These are phyloP conservation scores for Onychomys arenicola DNA, from an alignment of 2,797 vertebrate species.

Conservation along the genomic window DNA sequence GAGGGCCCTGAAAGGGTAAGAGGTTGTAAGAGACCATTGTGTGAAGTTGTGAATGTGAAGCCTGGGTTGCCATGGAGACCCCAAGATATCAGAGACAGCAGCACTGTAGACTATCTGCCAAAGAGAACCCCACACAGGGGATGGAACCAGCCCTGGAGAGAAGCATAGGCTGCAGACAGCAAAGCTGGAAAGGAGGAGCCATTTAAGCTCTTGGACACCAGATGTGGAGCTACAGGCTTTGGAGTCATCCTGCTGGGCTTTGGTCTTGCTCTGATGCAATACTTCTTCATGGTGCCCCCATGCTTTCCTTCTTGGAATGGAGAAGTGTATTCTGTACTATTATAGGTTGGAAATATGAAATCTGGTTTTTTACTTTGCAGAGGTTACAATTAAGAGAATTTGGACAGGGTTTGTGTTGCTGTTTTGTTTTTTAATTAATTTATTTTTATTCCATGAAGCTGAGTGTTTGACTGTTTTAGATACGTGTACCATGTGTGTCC, in stretches of 20 bases:
- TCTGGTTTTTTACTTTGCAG: background rate
- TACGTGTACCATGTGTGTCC: background rate
- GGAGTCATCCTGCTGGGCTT: background rate
- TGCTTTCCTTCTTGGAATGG: background rate
- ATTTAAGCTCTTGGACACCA: background rate
- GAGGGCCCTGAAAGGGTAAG: background rate
- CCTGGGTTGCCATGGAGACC: background rate
- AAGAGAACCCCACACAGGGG: background rate
- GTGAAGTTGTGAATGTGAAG: background rate
- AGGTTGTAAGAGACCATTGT: background rate
- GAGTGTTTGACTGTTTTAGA: background rate
- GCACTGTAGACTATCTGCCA: background rate
- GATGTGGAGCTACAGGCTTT: background rate
- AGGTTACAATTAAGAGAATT: background rate
- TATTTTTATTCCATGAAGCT: background rate
- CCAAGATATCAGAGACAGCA: background rate
- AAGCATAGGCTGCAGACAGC: background rate
- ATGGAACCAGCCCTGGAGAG: background rate
- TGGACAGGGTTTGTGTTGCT: background rate
- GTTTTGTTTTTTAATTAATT: background rate
- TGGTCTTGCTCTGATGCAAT: background rate
- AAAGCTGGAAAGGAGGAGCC: background rate
- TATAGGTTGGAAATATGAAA: background rate
- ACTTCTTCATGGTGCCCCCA: background rate
- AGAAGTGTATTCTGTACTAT: background rate